Evolutionary conservation across 2,888 invertebrate genomes (phyloP).

Genomic region (Alitta virens): DNA sequence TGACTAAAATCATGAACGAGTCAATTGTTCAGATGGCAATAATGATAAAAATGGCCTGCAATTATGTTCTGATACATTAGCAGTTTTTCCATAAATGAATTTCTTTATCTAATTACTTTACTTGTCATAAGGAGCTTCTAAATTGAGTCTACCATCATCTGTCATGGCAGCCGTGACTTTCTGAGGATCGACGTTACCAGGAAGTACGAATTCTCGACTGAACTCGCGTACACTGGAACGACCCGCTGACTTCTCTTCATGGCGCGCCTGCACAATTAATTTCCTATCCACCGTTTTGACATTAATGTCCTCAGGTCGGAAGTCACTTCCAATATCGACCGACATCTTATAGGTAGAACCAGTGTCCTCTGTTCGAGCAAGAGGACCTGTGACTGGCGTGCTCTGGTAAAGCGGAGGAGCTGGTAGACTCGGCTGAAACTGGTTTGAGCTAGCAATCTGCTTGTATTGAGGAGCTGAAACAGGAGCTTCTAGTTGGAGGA

Average conservation of each 20-base stretch:
- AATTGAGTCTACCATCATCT: conserved; percentile 50
- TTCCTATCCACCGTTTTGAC: conserved; percentile 55
- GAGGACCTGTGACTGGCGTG: conserved; percentile 16
- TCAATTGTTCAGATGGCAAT: too few relatives aligned
- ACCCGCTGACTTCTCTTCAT: conserved; percentile 50
- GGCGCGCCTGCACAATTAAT: conserved; percentile 51
- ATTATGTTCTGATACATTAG: too few relatives aligned
- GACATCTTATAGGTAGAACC: conserved; percentile 48
- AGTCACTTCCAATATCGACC: conserved; percentile 46
- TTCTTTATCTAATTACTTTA: too few relatives aligned
- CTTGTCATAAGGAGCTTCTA: conserved; percentile 48
- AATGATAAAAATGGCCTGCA: too few relatives aligned
- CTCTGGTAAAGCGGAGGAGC: background rate
- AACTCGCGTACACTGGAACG: conserved; percentile 53
- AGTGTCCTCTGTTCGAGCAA: conserved; percentile 48
- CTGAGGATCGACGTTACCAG: conserved; percentile 52
- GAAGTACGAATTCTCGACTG: conserved; percentile 55
- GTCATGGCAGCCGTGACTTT: conserved; percentile 52
- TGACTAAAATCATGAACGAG: too few relatives aligned
- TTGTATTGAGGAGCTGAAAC: conserved; percentile 29
- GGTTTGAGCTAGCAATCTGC: conserved; percentile 19
- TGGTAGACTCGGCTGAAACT: background rate
- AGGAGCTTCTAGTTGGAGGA: conserved; percentile 31
- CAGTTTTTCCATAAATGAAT: too few relatives aligned
- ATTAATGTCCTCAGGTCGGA: conserved; percentile 51